These are phyloP conservation scores for Dasyornis broadbenti DNA, from an alignment of 2,113 vertebrate species.

Conservation along the genomic window DNA sequence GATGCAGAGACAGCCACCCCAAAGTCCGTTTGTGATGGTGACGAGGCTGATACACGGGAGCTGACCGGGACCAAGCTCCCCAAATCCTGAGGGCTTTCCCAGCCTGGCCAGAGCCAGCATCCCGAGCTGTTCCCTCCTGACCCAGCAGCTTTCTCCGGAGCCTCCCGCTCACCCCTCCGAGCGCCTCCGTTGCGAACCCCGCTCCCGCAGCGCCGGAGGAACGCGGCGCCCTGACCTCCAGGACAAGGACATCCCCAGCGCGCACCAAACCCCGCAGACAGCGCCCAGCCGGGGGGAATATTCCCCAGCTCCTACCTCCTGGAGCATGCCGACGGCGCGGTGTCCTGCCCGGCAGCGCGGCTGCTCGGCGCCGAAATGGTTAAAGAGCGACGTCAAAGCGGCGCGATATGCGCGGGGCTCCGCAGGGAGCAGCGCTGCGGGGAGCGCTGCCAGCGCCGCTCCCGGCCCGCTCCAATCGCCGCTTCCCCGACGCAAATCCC, in stretches of 20 bases:
- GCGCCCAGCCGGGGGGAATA: not conserved
- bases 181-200: not conserved
- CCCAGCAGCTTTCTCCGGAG: not conserved
- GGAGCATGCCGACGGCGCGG: not conserved
- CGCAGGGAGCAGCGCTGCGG: not conserved
- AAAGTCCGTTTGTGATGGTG: accelerated
- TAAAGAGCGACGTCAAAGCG: not conserved
- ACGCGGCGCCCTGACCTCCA: not conserved
- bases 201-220: not conserved
- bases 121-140: not conserved
- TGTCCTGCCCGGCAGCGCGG: not conserved
- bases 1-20: not conserved
- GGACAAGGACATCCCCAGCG: not conserved
- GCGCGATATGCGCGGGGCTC: not conserved
- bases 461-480: not conserved
- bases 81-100: not conserved
- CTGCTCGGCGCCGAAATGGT: not conserved
- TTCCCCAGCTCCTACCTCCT: not conserved
- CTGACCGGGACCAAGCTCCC: not conserved
- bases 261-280: not conserved
- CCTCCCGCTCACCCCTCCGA: not conserved
- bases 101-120: not conserved
- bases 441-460: not conserved
- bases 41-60: not conserved
- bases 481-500: not conserved